Evolutionary conservation across 1,140 invertebrate genomes (phyloP), one percentile per base, ranked within the genome.

Genomic region (Callitettix versicolor): DNA sequence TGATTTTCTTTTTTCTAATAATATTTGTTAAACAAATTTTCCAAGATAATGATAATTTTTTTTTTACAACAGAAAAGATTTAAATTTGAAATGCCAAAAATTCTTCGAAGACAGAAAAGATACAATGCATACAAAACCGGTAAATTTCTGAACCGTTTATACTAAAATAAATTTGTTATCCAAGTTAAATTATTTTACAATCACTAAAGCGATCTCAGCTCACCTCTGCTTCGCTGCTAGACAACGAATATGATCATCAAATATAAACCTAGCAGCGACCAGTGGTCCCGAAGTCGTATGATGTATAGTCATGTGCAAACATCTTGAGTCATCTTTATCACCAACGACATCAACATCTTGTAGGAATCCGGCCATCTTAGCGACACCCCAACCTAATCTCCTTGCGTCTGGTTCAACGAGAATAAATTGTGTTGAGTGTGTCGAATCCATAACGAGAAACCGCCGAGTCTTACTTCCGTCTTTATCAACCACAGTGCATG

Each of bases 201-300:
- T n/a, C n/a, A n/a, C n/a, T n/a, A n/a, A n/a, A n/a, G n/a, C n/a
- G n/a, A n/a, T n/a, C n/a, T n/a, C n/a, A 44, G 26, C 17, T 57
- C 67, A 89, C 86, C 80, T 91, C 72, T 91, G 90, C 69, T 90
- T 91, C 21, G 90, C 92, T 30, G 92, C 91, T 91, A 96, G 94
- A 68, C 94, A 98, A 11, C 96, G 77, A 57, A 99, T 99, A 68
- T 98, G 93, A 74, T 99, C 96, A 68, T 99, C 95, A 68, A 99
- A 99, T 41, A 97, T 81, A 67, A 99, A 97, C 69, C 91, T 93
- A 0, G 93, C 89, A 15, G 86, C 83, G 6, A 98, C 73, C 6
- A 95, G 67, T 0, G 93, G 88, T 2, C 78, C 77, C 3, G 75
- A 76, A 0, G 78, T 77, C 2, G 88, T 87, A 62, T 88, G 86